Evolutionary conservation across 2,888 invertebrate species (phyloP).

Genomic region (Hyposoter didymator): DNA sequence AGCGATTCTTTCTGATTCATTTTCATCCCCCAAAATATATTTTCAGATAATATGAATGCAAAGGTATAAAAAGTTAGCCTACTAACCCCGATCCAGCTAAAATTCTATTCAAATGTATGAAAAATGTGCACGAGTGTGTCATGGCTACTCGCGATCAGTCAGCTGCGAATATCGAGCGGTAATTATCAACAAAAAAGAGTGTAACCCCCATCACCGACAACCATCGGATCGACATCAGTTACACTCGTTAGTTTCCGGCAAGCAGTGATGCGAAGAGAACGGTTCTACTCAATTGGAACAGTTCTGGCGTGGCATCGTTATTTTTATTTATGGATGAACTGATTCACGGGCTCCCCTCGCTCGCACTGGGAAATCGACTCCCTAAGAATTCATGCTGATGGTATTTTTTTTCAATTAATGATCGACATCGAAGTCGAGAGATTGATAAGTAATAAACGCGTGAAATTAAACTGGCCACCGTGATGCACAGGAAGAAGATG

Average conservation of each 20-base stretch:
- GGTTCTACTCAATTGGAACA: not conserved
- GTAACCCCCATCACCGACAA: not conserved
- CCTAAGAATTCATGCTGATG: not conserved
- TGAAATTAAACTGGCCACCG: not conserved
- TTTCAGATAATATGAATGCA: too few relatives aligned
- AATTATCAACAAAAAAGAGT: not conserved
- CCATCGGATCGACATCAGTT: not conserved
- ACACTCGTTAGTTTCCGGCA: not conserved
- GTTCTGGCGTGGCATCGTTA: not conserved
- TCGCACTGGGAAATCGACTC: not conserved
- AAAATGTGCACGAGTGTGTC: conserved; percentile 15
- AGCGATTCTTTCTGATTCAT: too few relatives aligned
- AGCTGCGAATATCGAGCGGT: not conserved
- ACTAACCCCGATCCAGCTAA: too few relatives aligned
- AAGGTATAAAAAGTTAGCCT: too few relatives aligned
- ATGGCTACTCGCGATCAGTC: not conserved
- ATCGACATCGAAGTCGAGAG: too few relatives aligned
- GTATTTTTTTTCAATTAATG: not conserved
- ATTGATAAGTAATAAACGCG: not conserved
- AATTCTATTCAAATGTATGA: conserved; percentile 22
- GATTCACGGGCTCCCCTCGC: not conserved
- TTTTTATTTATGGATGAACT: not conserved
- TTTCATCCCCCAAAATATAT: too few relatives aligned
- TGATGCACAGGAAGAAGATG: not conserved
- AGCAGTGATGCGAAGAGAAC: not conserved